A percentile compares a stretch with the other conserved stretches of the same genome.
These are phyloP conservation scores for Tauraco hartlaubi DNA, from an alignment of 2,797 vertebrate species.

Conservation along the genomic window DNA sequence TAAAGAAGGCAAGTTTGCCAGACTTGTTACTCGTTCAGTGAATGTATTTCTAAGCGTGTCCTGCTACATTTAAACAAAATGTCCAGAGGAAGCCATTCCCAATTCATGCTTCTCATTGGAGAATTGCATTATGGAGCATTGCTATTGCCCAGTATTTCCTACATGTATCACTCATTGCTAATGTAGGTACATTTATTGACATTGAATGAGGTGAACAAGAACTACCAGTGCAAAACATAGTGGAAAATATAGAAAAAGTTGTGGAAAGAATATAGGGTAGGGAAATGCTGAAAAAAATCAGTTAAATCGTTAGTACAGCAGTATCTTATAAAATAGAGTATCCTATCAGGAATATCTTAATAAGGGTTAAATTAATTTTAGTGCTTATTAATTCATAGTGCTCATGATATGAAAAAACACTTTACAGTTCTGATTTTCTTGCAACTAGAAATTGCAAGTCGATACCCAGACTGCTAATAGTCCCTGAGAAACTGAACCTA, in stretches of 20 bases:
- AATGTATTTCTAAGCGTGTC: conserved; percentile 41
- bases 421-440: background rate
- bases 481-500: background rate
- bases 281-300: background rate
- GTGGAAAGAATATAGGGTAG: background rate
- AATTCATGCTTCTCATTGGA: background rate
- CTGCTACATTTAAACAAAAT: background rate
- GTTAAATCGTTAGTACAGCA: background rate
- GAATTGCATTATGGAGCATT: background rate
- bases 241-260: background rate
- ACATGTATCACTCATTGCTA: background rate
- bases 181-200: background rate
- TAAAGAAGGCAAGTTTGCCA: conserved; percentile 16
- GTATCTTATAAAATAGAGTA: background rate
- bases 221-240: background rate
- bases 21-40: conserved; percentile 22
- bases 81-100: background rate
- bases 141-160: background rate
- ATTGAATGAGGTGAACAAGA: background rate
- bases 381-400: background rate
- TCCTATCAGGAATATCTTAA: background rate
- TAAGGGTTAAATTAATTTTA: background rate
- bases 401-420: background rate
- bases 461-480: background rate
- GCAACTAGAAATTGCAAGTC: background rate